Evolutionary conservation across 2,888 invertebrate genomes (phyloP).

Genomic region (Mesorhabditis spiculigera): DNA sequence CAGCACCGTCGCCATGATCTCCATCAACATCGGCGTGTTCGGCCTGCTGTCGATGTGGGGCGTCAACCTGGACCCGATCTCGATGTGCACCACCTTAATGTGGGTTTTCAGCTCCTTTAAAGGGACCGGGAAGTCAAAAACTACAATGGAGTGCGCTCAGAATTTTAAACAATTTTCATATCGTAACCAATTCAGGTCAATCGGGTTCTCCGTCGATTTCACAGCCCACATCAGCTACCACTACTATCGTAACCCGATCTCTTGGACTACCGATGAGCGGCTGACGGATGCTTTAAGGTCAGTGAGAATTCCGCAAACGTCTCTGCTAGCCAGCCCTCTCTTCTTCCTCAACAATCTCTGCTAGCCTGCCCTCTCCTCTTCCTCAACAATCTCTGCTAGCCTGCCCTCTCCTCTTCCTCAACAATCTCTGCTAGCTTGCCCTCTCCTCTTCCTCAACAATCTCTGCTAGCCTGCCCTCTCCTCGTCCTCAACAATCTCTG

Average conservation of each 20-base stretch:
- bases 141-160: background rate
- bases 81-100: conserved; percentile 47
- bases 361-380: too few relatives aligned
- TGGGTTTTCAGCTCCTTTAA: conserved; percentile 38
- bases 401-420: too few relatives aligned
- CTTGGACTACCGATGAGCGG: conserved; percentile 35
- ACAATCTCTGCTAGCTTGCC: too few relatives aligned
- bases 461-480: too few relatives aligned
- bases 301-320: background rate
- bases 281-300: conserved; percentile 41
- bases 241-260: conserved; percentile 39
- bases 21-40: conserved; percentile 47
- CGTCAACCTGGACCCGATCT: conserved; percentile 45
- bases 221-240: conserved; percentile 46
- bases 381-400: too few relatives aligned
- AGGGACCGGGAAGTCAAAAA: conserved; percentile 21
- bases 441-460: too few relatives aligned
- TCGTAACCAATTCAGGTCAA: conserved; percentile 12
- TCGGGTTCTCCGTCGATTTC: conserved; percentile 24
- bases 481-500: too few relatives aligned
- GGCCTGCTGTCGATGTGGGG: conserved; percentile 41
- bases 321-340: background rate
- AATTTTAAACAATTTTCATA: conserved; percentile 5
- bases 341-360: too few relatives aligned
- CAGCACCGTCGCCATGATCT: conserved; percentile 42